phyloP scores from a whole-genome alignment of 2,113 vertebrate species.

The Halcyon senegalensis region DNA sequence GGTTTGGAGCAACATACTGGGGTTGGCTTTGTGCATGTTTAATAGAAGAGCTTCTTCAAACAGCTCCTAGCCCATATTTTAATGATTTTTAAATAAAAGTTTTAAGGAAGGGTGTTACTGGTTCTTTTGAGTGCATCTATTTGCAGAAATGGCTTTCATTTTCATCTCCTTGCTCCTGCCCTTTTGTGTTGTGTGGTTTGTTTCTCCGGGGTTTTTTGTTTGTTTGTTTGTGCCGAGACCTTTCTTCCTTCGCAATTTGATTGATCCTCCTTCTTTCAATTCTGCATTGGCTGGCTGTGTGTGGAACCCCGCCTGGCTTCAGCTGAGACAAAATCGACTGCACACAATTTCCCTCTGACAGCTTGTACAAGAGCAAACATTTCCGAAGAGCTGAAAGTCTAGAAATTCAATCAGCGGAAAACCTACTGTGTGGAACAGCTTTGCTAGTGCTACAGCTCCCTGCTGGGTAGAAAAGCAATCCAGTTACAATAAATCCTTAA shows the following conservation, averaged over 20 bases:
- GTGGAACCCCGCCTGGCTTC: conserved; percentile 56
- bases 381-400: conserved; percentile 74
- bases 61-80: background rate
- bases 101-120: background rate
- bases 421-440: conserved; percentile 72
- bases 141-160: conserved; percentile 2
- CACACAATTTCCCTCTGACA: conserved; percentile 69
- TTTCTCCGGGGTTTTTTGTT: background rate
- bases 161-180: background rate
- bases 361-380: conserved; percentile 74
- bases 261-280: conserved; percentile 62
- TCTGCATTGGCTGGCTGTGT: conserved; percentile 42
- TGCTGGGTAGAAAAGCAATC: conserved; percentile 76
- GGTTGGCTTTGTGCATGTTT: background rate
- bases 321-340: conserved; percentile 67
- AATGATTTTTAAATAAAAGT: background rate
- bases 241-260: conserved; percentile 27
- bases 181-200: background rate
- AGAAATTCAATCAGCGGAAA: conserved; percentile 74
- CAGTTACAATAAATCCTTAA: conserved; percentile 78
- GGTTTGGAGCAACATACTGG: background rate
- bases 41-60: background rate
- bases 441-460: conserved; percentile 71
- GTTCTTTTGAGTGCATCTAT: background rate
- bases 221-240: conserved; percentile 5